phyloP scores from a whole-genome alignment of 2,888 invertebrate species.

The Agrilus mali region DNA sequence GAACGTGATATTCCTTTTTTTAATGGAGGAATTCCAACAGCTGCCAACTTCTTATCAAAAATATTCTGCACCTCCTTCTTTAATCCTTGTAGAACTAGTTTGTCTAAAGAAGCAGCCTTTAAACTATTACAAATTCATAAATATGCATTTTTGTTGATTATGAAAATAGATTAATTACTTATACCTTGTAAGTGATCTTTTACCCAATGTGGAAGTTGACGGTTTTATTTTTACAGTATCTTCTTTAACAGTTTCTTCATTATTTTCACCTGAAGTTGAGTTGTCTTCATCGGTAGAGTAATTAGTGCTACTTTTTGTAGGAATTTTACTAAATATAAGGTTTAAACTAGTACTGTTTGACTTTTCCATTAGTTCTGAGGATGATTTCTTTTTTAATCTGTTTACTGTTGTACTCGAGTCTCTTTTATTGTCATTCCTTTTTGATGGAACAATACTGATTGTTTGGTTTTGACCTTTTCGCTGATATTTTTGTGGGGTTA shows the following conservation, averaged over 20 bases:
- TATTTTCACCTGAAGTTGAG: neutral
- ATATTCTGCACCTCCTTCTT: constrained; percentile 18
- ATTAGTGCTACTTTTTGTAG: no score
- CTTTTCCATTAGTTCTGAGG: no score
- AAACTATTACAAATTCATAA: constrained; percentile 12
- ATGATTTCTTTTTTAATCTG: no score
- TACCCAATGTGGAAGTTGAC: constrained; percentile 15
- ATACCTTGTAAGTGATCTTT: constrained; percentile 15
- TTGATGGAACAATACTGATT: no score
- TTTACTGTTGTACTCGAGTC: no score
- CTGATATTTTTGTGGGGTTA: no score
- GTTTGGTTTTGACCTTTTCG: no score
- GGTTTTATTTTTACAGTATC: constrained; percentile 3
- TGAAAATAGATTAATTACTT: neutral
- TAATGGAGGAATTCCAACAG: constrained; percentile 47
- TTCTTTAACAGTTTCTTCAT: neutral
- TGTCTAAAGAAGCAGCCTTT: constrained; percentile 14
- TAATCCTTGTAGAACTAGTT: constrained; percentile 12
- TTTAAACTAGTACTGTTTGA: no score
- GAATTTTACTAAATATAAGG: no score
- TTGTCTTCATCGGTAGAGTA: no score
- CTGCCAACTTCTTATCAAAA: constrained; percentile 41
- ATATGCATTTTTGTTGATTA: neutral
- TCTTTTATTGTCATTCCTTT: no score
- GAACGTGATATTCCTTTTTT: no score